Percentiles rank a stretch among this genome's conserved stretches.
Conservation (phyloP, 2,797 vertebrate genomes). For the Alca torda region DNA sequence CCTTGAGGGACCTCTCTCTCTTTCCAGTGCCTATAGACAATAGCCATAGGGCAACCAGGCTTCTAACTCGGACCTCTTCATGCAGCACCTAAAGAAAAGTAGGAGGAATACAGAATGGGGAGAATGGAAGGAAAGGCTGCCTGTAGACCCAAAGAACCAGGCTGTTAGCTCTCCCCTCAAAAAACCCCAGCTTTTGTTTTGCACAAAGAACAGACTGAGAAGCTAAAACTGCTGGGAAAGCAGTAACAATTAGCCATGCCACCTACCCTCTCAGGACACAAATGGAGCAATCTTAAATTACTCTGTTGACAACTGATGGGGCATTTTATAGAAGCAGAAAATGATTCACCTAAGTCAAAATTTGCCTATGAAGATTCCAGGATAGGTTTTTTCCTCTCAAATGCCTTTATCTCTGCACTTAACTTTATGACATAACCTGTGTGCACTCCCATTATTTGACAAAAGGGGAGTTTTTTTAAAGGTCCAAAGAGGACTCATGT, state of each 20-base stretch:
- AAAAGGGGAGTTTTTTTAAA: not conserved
- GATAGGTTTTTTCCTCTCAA: not conserved
- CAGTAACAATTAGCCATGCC: not conserved
- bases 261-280: not conserved
- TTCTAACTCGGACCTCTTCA: not conserved
- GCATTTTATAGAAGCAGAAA: not conserved
- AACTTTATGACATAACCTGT: conserved; percentile 8
- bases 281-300: not conserved
- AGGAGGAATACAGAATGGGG: not conserved
- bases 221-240: not conserved
- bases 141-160: not conserved
- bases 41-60: not conserved
- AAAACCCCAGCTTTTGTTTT: not conserved
- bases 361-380: not conserved
- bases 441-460: not conserved
- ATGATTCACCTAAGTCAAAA: not conserved
- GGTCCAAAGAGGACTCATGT: not conserved
- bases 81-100: not conserved
- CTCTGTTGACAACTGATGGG: not conserved
- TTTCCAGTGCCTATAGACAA: not conserved
- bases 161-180: not conserved
- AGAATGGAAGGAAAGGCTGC: not conserved
- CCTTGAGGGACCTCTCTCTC: not conserved
- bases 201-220: not conserved
- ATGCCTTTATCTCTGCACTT: not conserved